Evolutionary conservation across 2,888 invertebrate genomes (phyloP).

Genomic region (Thyatira batis): DNA sequence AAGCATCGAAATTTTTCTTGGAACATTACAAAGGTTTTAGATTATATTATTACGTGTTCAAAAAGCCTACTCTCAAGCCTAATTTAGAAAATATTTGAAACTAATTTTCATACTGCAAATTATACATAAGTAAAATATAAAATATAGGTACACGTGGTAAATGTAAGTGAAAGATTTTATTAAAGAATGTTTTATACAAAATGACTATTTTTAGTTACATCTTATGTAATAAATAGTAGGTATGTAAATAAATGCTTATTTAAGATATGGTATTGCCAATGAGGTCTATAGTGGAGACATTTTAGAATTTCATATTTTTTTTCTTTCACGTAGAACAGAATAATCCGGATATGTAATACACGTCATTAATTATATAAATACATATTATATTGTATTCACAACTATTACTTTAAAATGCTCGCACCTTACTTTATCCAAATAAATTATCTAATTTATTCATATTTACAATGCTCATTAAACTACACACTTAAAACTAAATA

Average conservation of each 20-base stretch:
- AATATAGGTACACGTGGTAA: slow-evolving; percentile 11
- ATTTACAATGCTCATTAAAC: slow-evolving; percentile 53
- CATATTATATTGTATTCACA: slow-evolving; percentile 40
- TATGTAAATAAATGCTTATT: slow-evolving; percentile 2
- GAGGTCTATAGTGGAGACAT: background rate
- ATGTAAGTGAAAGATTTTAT: slow-evolving; percentile 14
- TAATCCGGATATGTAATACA: background rate
- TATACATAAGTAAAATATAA: background rate
- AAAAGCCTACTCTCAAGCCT: background rate
- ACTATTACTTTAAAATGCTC: slow-evolving; percentile 30
- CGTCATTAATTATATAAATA: slow-evolving; percentile 11
- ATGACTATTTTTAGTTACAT: background rate
- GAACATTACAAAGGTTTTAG: background rate
- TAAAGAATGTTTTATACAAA: background rate
- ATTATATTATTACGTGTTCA: background rate
- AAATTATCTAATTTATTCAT: slow-evolving; percentile 37
- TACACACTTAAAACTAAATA: slow-evolving; percentile 58
- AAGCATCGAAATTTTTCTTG: background rate
- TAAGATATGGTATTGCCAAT: background rate
- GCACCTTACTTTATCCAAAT: slow-evolving; percentile 22
- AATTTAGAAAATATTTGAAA: background rate
- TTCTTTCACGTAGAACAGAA: background rate
- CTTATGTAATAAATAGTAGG: background rate
- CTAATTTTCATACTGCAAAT: background rate
- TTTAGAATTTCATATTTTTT: background rate